Evolutionary conservation across 2,888 invertebrate genomes (phyloP).

Genomic region (Biston betularia): DNA sequence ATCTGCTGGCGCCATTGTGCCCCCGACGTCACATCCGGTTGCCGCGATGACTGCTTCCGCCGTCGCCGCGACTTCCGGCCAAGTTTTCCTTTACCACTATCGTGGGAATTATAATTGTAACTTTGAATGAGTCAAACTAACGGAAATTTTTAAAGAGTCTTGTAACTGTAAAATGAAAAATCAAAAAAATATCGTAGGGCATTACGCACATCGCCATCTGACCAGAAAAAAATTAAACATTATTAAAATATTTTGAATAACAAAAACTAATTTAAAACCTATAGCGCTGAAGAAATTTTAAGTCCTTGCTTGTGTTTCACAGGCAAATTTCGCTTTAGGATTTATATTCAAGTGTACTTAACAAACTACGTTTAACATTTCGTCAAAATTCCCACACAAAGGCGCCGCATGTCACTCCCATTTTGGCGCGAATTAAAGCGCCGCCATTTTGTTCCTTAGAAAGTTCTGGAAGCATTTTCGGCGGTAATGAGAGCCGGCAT

Average conservation of each 20-base stretch:
- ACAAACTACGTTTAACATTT: constrained; percentile 19
- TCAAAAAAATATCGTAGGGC: too few species aligned
- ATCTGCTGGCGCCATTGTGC: constrained; percentile 61
- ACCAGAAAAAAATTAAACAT: background rate
- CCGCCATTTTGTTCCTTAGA: constrained; percentile 61
- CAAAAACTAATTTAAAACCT: too few species aligned
- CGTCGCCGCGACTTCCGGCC: constrained; percentile 56
- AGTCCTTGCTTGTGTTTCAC: background rate
- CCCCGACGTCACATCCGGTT: constrained; percentile 63
- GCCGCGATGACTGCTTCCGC: constrained; percentile 58
- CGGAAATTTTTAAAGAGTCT: background rate
- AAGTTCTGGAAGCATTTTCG: constrained; percentile 63
- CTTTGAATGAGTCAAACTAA: constrained; percentile 17
- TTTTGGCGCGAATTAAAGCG: constrained; percentile 65
- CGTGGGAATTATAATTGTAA: constrained; percentile 32
- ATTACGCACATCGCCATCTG: too few species aligned
- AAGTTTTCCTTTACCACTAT: constrained; percentile 46
- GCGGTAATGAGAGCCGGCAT: constrained; percentile 63
- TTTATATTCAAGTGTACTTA: constrained; percentile 2
- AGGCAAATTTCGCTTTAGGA: background rate
- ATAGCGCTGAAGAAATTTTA: too few species aligned
- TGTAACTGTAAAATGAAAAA: background rate
- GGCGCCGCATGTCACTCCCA: constrained; percentile 38
- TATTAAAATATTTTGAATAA: background rate
- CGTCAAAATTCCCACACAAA: constrained; percentile 24